These are phyloP conservation scores for Scatophagus argus DNA, from an alignment of 2,113 vertebrate species.

Conservation along the genomic window DNA sequence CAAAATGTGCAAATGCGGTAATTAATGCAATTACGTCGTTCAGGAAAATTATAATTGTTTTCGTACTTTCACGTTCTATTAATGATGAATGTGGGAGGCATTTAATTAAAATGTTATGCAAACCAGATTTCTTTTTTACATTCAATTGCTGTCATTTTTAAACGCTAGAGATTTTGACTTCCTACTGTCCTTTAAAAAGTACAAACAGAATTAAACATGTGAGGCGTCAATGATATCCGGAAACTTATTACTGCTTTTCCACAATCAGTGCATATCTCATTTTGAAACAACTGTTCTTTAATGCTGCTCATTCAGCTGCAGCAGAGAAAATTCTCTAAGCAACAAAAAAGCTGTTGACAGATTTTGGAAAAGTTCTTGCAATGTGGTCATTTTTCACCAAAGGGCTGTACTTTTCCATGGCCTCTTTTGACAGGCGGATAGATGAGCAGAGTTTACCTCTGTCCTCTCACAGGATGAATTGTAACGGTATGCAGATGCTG, in stretches of 20 bases:
- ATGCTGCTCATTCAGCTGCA: constrained; percentile 33
- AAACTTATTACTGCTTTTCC: background rate
- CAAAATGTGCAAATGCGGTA: background rate
- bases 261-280: constrained; percentile 16
- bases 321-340: constrained; percentile 17
- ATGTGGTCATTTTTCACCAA: constrained; percentile 40
- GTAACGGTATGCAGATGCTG: constrained; percentile 71
- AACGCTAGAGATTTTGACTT: background rate
- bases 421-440: constrained; percentile 57
- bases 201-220: background rate
- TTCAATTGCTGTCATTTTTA: background rate
- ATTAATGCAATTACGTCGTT: background rate
- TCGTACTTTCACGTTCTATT: background rate
- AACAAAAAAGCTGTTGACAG: constrained; percentile 36
- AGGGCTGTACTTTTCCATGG: constrained; percentile 38
- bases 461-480: constrained; percentile 67
- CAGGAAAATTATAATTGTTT: background rate
- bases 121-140: background rate
- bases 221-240: background rate
- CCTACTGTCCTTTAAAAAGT: background rate
- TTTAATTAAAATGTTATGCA: constrained; percentile 3
- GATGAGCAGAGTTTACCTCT: constrained; percentile 69
- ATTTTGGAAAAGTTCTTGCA: constrained; percentile 30
- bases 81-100: background rate
- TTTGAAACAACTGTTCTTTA: constrained; percentile 30